These are phyloP conservation scores for Drosophila trapezifrons DNA, from an alignment of 1,140 invertebrate genomes.

Conservation along the genomic window DNA sequence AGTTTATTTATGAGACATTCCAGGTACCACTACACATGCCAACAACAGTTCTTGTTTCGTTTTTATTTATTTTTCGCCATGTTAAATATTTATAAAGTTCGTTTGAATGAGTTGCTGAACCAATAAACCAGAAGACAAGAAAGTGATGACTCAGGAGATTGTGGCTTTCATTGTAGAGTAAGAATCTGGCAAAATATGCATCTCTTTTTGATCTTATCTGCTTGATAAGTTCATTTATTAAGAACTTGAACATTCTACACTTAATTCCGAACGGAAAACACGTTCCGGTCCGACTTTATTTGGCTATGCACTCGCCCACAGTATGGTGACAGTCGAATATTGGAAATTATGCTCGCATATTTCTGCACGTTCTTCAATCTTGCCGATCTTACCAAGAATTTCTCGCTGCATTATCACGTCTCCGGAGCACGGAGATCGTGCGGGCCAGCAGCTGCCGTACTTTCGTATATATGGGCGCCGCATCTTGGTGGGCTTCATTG, in stretches of 20 bases:
- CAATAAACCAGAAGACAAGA: neutral
- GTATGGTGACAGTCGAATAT: too few relatives aligned
- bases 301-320: conserved; percentile 13
- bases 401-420: conserved; percentile 45
- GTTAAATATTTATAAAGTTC: conserved; percentile 10
- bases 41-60: neutral
- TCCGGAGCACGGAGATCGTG: conserved; percentile 46
- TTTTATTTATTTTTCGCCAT: conserved; percentile 13
- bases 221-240: conserved; percentile 16
- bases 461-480: conserved; percentile 50
- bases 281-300: conserved; percentile 28
- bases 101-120: neutral
- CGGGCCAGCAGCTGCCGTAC: conserved; percentile 4
- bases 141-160: neutral
- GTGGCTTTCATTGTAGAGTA: neutral
- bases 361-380: conserved; percentile 54
- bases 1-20: conserved; percentile 14
- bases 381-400: conserved; percentile 63
- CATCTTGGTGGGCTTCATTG: conserved; percentile 31
- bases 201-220: conserved; percentile 6
- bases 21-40: conserved; percentile 6
- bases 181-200: neutral
- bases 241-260: conserved; percentile 6
- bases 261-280: conserved; percentile 23
- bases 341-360: conserved; percentile 49